Conservation (phyloP, 2,888 invertebrate species). For the Pseudanteris insignis region DNA sequence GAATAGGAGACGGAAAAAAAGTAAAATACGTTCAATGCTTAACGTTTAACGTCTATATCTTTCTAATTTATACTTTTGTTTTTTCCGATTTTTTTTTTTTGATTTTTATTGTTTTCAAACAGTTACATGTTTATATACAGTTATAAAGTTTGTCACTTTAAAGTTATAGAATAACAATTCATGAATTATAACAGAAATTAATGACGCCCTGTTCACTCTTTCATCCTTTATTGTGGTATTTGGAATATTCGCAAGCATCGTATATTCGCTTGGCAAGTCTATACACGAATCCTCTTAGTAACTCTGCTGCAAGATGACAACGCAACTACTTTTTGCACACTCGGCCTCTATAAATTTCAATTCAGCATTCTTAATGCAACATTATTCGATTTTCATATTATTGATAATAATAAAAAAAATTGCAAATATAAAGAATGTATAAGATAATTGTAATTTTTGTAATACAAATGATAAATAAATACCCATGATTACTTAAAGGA, state of each 20-base stretch:
- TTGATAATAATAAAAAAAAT: too few relatives aligned
- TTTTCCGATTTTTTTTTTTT: too few relatives aligned
- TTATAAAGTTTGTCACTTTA: background rate
- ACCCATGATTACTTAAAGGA: too few relatives aligned
- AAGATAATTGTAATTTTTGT: too few relatives aligned
- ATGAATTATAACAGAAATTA: slow-evolving; percentile 48
- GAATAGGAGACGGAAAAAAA: too few relatives aligned
- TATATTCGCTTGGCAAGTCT: slow-evolving; percentile 54
- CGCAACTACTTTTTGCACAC: slow-evolving; percentile 1
- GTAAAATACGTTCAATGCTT: too few relatives aligned
- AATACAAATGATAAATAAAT: too few relatives aligned
- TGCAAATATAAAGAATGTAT: background rate
- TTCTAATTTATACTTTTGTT: too few relatives aligned
- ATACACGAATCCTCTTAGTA: slow-evolving; percentile 36
- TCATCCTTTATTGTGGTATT: slow-evolving; percentile 52
- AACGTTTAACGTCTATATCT: too few relatives aligned
- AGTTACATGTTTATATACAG: background rate
- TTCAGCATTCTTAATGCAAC: background rate
- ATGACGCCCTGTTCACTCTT: slow-evolving; percentile 55
- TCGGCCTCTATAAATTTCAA: background rate
- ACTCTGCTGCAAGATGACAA: slow-evolving; percentile 27
- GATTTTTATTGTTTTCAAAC: too few relatives aligned
- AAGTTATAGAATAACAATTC: slow-evolving; percentile 2
- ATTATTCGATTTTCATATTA: too few relatives aligned
- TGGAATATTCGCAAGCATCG: slow-evolving; percentile 52